phyloP scores from a whole-genome alignment of 2,113 vertebrate species.

The Ophthalmolycus amberensis region DNA sequence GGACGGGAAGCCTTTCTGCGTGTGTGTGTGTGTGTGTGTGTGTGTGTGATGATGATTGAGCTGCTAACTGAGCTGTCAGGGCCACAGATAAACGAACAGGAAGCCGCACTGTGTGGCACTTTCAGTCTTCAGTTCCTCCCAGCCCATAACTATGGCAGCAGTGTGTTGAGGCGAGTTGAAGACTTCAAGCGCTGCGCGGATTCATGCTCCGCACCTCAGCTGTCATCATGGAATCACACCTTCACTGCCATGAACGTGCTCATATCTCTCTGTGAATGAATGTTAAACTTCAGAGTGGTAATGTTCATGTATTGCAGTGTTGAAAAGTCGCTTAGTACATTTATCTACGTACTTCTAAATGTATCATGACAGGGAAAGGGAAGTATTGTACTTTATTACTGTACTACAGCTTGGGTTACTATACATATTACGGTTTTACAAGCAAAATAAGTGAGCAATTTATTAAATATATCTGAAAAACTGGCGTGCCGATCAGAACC shows the following conservation, averaged over 20 bases:
- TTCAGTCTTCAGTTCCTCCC: constrained; percentile 89
- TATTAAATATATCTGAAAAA: neutral
- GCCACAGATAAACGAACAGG: neutral
- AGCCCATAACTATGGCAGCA: constrained; percentile 81
- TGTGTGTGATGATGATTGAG: constrained; percentile 3
- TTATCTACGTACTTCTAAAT: too few relatives aligned
- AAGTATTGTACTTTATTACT: neutral
- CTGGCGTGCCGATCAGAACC: neutral
- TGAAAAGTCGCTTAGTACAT: too few relatives aligned
- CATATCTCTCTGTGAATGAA: neutral
- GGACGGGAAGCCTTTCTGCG: constrained; percentile 3
- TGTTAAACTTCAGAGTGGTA: too few relatives aligned
- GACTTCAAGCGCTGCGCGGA: constrained; percentile 86
- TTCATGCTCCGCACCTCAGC: constrained; percentile 55
- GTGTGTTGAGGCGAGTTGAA: constrained; percentile 88
- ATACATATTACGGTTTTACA: neutral
- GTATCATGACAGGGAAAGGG: neutral
- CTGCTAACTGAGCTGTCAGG: constrained; percentile 24
- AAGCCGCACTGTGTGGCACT: constrained; percentile 81
- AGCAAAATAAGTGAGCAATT: neutral
- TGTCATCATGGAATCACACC: neutral
- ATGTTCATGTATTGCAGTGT: neutral
- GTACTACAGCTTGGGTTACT: neutral
- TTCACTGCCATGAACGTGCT: neutral
- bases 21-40: neutral